phyloP scores from a whole-genome alignment of 2,888 invertebrate genomes.

The Merodon equestris region DNA sequence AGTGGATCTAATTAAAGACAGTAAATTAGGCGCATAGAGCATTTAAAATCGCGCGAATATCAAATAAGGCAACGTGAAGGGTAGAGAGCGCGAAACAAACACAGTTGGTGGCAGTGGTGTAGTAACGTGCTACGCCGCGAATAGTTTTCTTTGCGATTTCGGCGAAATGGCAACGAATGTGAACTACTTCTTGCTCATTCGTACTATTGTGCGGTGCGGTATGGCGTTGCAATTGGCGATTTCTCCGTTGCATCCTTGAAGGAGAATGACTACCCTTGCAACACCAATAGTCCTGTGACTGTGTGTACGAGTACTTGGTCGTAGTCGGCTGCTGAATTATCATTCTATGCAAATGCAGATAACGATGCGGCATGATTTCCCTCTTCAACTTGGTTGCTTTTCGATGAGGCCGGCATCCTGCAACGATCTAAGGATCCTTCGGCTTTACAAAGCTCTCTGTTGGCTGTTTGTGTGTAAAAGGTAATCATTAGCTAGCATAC shows the following conservation, averaged over 20 bases:
- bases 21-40: conserved; percentile 71
- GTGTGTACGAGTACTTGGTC: conserved; percentile 19
- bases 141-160: conserved; percentile 41
- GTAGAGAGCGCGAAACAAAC: background rate
- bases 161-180: conserved; percentile 44
- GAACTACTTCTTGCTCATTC: conserved; percentile 52
- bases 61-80: conserved; percentile 29
- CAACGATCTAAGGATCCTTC: conserved; percentile 23
- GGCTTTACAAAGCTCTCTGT: conserved; percentile 4
- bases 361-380: conserved; percentile 69
- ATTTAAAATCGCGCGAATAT: conserved; percentile 67
- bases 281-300: background rate
- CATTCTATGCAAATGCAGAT: conserved; percentile 72
- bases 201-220: conserved; percentile 38
- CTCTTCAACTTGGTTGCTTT: conserved; percentile 19
- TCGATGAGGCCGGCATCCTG: background rate
- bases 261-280: conserved; percentile 27
- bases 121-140: background rate
- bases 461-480: conserved; percentile 49
- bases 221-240: conserved; percentile 17
- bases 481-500: conserved; percentile 61
- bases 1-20: conserved; percentile 74
- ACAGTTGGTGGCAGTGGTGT: conserved; percentile 15
- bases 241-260: conserved; percentile 52
- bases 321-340: conserved; percentile 69